phyloP scores from a whole-genome alignment of 2,888 invertebrate genomes.

The Conistra vaccinii region DNA sequence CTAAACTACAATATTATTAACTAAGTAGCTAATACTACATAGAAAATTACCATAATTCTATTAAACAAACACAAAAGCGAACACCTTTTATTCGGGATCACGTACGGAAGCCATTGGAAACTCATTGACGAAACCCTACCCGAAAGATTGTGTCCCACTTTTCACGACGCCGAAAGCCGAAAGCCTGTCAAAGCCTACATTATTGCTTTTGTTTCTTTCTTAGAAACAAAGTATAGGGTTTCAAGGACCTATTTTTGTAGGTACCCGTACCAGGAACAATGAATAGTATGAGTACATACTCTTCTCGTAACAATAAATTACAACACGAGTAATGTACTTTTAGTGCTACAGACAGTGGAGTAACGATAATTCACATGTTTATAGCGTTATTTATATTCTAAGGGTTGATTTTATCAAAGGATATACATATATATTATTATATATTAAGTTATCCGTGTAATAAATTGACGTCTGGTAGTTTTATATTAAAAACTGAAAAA shows the following conservation, averaged over 20 bases:
- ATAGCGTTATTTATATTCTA: neutral
- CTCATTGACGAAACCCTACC: conserved; percentile 52
- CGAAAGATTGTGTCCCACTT: conserved; percentile 45
- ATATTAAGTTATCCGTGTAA: no score
- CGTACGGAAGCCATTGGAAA: conserved; percentile 58
- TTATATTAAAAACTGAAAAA: no score
- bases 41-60: conserved; percentile 48
- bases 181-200: conserved; percentile 49
- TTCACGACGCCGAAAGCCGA: conserved; percentile 25
- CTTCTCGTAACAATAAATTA: neutral
- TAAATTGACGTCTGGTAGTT: no score
- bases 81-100: conserved; percentile 55
- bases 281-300: neutral
- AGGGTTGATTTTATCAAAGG: no score
- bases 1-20: conserved; percentile 1
- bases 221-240: conserved; percentile 28
- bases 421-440: no score
- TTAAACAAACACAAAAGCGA: conserved; percentile 27
- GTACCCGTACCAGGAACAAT: neutral
- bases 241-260: conserved; percentile 10
- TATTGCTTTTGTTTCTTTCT: conserved; percentile 57
- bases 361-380: neutral
- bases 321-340: neutral
- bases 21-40: conserved; percentile 3
- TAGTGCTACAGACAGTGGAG: neutral